A percentile compares a stretch with the other conserved stretches of the same genome.
Evolutionary conservation across 2,797 vertebrate genomes (phyloP).

Genomic region (Acropternis orthonyx): DNA sequence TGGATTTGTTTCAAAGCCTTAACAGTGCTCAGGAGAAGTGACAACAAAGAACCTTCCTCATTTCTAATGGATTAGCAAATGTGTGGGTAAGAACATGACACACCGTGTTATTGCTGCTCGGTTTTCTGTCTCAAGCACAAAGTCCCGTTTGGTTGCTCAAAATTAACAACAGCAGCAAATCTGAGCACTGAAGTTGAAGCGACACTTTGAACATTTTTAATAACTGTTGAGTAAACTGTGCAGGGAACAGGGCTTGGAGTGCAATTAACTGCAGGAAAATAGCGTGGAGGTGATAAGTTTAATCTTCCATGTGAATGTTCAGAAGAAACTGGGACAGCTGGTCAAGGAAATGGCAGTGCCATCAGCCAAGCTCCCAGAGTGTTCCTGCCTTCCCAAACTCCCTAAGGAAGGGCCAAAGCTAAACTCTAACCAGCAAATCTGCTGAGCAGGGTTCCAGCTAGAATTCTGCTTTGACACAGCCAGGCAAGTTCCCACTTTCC

Average conservation of each 20-base stretch:
- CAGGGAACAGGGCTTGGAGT: background rate
- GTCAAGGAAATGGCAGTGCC: background rate
- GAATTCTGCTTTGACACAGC: background rate
- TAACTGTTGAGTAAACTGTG: background rate
- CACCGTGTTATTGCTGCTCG: background rate
- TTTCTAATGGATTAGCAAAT: background rate
- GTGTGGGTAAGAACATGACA: background rate
- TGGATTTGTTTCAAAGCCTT: conserved; percentile 16
- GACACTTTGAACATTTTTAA: background rate
- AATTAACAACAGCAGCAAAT: background rate
- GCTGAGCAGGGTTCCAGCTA: background rate
- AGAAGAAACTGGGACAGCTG: background rate
- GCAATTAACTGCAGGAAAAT: background rate
- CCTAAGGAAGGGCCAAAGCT: background rate
- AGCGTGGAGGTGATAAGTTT: background rate
- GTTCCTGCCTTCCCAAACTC: background rate
- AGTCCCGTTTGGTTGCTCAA: background rate
- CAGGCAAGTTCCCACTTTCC: background rate
- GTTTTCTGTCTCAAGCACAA: background rate
- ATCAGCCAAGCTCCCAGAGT: background rate
- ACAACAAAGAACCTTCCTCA: conserved; percentile 17
- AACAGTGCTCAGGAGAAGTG: background rate
- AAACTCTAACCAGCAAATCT: background rate
- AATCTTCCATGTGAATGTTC: background rate
- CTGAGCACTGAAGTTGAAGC: background rate